phyloP scores from a whole-genome alignment of 2,113 vertebrate genomes.

The Lutjanus erythropterus region DNA sequence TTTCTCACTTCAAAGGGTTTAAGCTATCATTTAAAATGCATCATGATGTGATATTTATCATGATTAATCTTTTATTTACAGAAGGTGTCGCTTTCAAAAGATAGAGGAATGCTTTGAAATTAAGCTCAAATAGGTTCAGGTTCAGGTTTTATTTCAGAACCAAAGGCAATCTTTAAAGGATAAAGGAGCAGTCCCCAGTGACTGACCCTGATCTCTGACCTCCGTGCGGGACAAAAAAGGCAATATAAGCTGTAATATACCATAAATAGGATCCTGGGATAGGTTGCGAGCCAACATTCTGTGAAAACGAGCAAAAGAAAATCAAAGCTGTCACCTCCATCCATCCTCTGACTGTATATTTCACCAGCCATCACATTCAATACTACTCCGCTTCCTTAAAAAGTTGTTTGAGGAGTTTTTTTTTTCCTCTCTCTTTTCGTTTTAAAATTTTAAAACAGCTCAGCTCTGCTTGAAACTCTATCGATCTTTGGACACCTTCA shows the following conservation, averaged over 20 bases:
- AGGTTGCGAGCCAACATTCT: not conserved
- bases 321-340: constrained; percentile 12
- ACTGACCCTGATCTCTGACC: not conserved
- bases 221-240: not conserved
- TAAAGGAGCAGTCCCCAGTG: not conserved
- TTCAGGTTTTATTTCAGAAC: not conserved
- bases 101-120: not conserved
- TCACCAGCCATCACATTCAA: constrained; percentile 12
- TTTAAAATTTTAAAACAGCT: constrained; percentile 19
- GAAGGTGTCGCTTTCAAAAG: not conserved
- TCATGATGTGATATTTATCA: constrained; percentile 20
- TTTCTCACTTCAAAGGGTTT: constrained; percentile 26
- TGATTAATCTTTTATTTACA: constrained; percentile 12
- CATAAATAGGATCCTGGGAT: constrained; percentile 2
- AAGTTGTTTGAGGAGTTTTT: constrained; percentile 29
- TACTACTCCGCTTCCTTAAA: not conserved
- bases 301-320: not conserved
- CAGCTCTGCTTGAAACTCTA: constrained; percentile 43
- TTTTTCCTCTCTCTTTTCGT: not conserved
- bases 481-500: constrained; percentile 58
- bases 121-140: not conserved
- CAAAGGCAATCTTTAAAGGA: not conserved
- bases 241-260: not conserved
- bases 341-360: not conserved
- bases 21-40: constrained; percentile 19